Conservation (phyloP, 2,797 vertebrate species). For the Gallinago stenura region DNA sequence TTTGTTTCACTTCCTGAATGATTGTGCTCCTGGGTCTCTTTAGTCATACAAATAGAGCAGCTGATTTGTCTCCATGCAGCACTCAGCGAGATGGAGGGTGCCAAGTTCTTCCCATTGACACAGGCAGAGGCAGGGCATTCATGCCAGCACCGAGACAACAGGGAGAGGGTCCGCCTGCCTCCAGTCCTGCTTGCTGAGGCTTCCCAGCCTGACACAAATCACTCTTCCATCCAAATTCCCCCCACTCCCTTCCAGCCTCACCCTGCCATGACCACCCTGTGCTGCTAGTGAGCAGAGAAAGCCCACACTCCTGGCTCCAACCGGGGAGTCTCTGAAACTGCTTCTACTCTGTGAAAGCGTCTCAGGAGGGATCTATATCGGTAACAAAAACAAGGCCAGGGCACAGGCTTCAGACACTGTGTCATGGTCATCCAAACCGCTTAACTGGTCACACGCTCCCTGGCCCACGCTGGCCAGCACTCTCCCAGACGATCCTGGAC, state of each 20-base stretch:
- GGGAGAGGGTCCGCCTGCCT: background rate
- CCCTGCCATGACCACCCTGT: fast-evolving
- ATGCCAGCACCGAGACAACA: background rate
- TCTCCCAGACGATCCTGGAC: background rate
- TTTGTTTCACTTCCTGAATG: slow-evolving; percentile 48
- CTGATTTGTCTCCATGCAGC: slow-evolving; percentile 18
- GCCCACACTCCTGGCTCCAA: background rate
- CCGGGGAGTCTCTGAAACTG: background rate
- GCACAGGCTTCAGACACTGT: background rate
- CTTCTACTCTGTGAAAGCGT: background rate
- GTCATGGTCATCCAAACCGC: background rate
- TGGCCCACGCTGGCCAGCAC: fast-evolving
- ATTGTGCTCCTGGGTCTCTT: slow-evolving; percentile 65
- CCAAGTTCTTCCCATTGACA: slow-evolving; percentile 39
- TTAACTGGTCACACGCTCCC: background rate
- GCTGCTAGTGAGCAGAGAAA: background rate
- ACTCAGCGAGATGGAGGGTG: slow-evolving; percentile 7
- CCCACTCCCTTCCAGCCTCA: background rate
- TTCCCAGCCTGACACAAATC: background rate
- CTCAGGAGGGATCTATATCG: background rate
- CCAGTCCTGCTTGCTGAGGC: background rate
- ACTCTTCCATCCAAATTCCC: background rate
- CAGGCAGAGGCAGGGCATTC: background rate
- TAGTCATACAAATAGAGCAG: slow-evolving; percentile 49
- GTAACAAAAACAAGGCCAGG: background rate